Evolutionary conservation across 2,888 invertebrate genomes (phyloP).

Genomic region (Alsophila aescularia): DNA sequence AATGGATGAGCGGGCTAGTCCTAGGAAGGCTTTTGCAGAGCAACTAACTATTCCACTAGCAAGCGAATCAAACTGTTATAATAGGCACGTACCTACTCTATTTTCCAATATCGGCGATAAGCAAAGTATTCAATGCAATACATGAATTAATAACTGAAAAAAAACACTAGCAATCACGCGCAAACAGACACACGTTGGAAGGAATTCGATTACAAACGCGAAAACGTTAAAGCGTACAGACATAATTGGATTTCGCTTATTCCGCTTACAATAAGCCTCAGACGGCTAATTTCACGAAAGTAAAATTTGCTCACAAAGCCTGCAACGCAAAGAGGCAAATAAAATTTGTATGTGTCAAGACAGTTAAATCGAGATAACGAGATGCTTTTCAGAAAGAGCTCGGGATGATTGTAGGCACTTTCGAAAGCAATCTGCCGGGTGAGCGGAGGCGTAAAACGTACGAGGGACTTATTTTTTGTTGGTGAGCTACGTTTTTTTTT

Average conservation of each 20-base stretch:
- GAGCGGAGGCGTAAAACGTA: conserved; percentile 49
- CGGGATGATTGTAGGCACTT: conserved; percentile 52
- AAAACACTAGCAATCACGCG: conserved; percentile 8
- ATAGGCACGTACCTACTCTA: background rate
- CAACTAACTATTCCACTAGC: background rate
- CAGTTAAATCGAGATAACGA: conserved; percentile 78
- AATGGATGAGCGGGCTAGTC: background rate
- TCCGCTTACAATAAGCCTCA: conserved; percentile 61
- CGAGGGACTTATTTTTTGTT: conserved; percentile 19
- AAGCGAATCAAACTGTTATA: background rate
- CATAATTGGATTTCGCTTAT: conserved; percentile 68
- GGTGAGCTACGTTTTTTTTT: conserved; percentile 5
- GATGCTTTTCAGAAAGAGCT: conserved; percentile 65
- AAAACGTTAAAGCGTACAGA: conserved; percentile 53
- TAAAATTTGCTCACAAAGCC: conserved; percentile 74
- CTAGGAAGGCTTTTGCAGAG: background rate
- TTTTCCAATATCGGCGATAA: background rate
- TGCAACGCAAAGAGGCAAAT: conserved; percentile 66
- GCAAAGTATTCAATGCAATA: conserved; percentile 7
- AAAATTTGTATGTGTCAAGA: conserved; percentile 78
- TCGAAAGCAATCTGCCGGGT: conserved; percentile 70
- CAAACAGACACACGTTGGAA: conserved; percentile 42
- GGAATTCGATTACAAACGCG: conserved; percentile 46
- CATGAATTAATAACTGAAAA: conserved; percentile 13
- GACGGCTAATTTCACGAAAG: conserved; percentile 63